Evolutionary conservation across 2,888 invertebrate genomes (phyloP), one percentile per base, ranked within the genome.

Genomic region (Micoletzkya japonica): DNA sequence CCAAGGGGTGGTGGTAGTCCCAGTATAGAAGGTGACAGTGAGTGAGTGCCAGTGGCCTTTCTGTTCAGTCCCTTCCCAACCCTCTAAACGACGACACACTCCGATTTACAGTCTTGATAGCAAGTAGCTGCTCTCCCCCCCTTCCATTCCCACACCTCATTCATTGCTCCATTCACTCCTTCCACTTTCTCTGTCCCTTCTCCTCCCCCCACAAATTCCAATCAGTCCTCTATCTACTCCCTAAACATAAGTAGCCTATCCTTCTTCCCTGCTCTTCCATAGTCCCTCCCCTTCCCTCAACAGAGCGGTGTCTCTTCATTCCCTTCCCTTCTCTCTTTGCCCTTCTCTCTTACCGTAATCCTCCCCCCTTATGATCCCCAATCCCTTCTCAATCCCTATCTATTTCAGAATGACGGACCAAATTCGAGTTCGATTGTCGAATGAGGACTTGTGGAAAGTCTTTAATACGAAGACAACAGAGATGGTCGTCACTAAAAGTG

Each of bases 371-470:
- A 10, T 44, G 10, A 14, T 44, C 44, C 44, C 20, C 44, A 10
- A 44, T 20, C 20, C 44, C 44, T 20, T 14, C 44, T 20, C 44
- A 44, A 10, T 44, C 44, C 20, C 44, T 14, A 10, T 44, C 44
- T 44, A 44, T 20, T 20, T 44, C 44, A 14, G 20, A 44, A 44
- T 44, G 32, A 63, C 37, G 52, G 64, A 54, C 24, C 26, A 26
- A 28, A n/a, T 54, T 1, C 2, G 36, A 54, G 64, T 54, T 0
- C 44, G 69, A 57, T 72, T 96, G 49, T 94, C 95, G 83, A 95
- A 96, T 85, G 89, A 92, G 72, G 94, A 95, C 77, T 90, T 96
- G 10, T 97, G 96, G 96, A 90, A 91, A 70, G 91, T 94, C 81
- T 97, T 97, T 88, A 56, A 60, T 32, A 32, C 26, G 37, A 54